A percentile compares a stretch with the other conserved stretches of the same genome.
Evolutionary conservation across 2,888 invertebrate species (phyloP).

Genomic region (Rotaria macrura): DNA sequence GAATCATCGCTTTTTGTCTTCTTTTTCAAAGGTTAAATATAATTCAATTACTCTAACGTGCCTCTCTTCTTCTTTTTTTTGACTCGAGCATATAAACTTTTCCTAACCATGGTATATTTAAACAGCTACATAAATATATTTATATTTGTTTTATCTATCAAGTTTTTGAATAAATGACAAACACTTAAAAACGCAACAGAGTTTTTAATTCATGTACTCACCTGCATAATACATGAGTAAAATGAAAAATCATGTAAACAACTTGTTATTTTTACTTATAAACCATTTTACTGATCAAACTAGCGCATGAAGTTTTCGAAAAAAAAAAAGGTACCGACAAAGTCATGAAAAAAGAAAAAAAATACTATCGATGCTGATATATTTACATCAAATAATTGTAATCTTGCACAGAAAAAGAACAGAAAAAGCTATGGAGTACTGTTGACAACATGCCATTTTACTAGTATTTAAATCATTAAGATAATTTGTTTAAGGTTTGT

Average conservation of each 20-base stretch:
- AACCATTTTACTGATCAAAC: too few relatives aligned
- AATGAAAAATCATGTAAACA: neutral
- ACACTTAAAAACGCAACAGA: neutral
- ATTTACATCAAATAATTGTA: too few relatives aligned
- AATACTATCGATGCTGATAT: too few relatives aligned
- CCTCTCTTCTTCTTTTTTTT: neutral
- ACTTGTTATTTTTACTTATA: neutral
- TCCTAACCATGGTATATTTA: neutral
- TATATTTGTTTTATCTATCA: neutral
- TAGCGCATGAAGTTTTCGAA: too few relatives aligned
- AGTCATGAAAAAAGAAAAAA: too few relatives aligned
- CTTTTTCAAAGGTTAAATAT: neutral
- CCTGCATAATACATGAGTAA: neutral
- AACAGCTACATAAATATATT: neutral
- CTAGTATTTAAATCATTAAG: too few relatives aligned
- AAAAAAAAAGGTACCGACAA: too few relatives aligned
- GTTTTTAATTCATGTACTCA: neutral
- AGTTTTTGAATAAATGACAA: neutral
- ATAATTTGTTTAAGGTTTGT: too few relatives aligned
- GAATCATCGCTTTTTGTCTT: neutral
- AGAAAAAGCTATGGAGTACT: too few relatives aligned
- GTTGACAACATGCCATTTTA: too few relatives aligned
- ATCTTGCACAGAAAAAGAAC: too few relatives aligned
- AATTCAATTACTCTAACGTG: neutral
- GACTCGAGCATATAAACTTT: too few relatives aligned